A percentile compares a stretch with the other conserved stretches of the same genome.
Conservation (phyloP, 2,113 vertebrate genomes). For the Pholis gunnellus region DNA sequence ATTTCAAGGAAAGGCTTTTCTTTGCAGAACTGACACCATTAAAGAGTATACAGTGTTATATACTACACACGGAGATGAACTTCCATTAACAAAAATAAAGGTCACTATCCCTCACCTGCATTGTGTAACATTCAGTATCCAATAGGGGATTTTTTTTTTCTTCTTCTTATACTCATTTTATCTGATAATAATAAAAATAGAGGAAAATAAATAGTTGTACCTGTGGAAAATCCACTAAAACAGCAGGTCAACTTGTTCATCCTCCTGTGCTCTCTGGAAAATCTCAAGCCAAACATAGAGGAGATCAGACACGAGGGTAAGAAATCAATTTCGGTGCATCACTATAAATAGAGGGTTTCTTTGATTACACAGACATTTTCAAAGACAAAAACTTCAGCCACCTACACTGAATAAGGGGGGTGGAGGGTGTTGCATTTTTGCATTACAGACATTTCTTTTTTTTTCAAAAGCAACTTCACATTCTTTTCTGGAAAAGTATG, state of each 20-base stretch:
- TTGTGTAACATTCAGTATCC: slow-evolving; percentile 81
- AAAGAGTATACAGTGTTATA: slow-evolving; percentile 79
- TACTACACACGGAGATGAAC: slow-evolving; percentile 79
- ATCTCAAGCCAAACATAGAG: slow-evolving; percentile 66
- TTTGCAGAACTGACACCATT: slow-evolving; percentile 79
- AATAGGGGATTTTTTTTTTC: slow-evolving; percentile 57
- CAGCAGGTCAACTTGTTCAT: slow-evolving; percentile 49
- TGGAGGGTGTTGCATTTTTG: slow-evolving; percentile 48
- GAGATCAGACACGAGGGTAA: slow-evolving; percentile 54
- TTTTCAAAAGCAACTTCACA: slow-evolving; percentile 78
- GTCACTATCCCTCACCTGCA: slow-evolving; percentile 73
- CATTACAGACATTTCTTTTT: slow-evolving; percentile 50
- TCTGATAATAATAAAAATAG: slow-evolving; percentile 65
- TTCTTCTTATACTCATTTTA: slow-evolving; percentile 42
- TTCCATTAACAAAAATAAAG: slow-evolving; percentile 76
- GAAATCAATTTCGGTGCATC: slow-evolving; percentile 66
- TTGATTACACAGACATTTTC: slow-evolving; percentile 72
- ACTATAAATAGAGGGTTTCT: slow-evolving; percentile 77
- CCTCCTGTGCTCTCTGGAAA: slow-evolving; percentile 55
- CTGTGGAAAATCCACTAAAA: slow-evolving; percentile 62
- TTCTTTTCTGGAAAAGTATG: slow-evolving; percentile 81
- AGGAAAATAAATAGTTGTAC: slow-evolving; percentile 68
- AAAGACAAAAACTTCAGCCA: slow-evolving; percentile 75
- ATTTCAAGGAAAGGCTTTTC: slow-evolving; percentile 73
- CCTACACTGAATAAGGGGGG: slow-evolving; percentile 62